Conservation (phyloP, 1,140 invertebrate species). For the Globodera ellingtonae region DNA sequence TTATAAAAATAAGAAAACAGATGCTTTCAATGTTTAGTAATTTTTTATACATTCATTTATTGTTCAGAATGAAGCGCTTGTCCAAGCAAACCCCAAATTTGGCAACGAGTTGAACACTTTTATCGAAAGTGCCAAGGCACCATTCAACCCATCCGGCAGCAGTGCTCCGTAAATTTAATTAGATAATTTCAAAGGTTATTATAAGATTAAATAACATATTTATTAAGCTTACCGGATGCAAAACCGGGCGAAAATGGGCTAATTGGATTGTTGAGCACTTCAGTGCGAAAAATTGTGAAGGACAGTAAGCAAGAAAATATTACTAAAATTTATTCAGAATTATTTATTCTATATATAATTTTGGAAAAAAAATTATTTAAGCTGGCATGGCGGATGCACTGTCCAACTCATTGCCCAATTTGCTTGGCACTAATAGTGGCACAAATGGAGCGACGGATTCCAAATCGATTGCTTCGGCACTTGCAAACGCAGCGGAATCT, state of each 20-base stretch:
- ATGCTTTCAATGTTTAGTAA: neutral
- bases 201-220: neutral
- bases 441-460: slow-evolving; percentile 11
- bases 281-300: slow-evolving; percentile 63
- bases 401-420: slow-evolving; percentile 55
- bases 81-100: slow-evolving; percentile 64
- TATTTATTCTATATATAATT: neutral
- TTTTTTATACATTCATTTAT: neutral
- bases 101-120: slow-evolving; percentile 56
- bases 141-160: slow-evolving; percentile 44
- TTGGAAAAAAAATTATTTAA: slow-evolving; percentile 29
- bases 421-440: slow-evolving; percentile 47
- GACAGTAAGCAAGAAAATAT: slow-evolving; percentile 52
- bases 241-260: slow-evolving; percentile 65
- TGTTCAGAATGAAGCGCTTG: slow-evolving; percentile 53
- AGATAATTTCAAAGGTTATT: neutral
- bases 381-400: slow-evolving; percentile 63
- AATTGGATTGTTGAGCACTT: slow-evolving; percentile 61
- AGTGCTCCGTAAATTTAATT: slow-evolving; percentile 27
- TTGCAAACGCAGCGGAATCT: slow-evolving; percentile 22
- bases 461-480: slow-evolving; percentile 14
- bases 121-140: slow-evolving; percentile 32
- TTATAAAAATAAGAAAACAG: neutral
- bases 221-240: slow-evolving; percentile 56
- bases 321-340: slow-evolving; percentile 20